Conservation (phyloP, 2,888 invertebrate species). For the Leptinotarsa tumamoca region DNA sequence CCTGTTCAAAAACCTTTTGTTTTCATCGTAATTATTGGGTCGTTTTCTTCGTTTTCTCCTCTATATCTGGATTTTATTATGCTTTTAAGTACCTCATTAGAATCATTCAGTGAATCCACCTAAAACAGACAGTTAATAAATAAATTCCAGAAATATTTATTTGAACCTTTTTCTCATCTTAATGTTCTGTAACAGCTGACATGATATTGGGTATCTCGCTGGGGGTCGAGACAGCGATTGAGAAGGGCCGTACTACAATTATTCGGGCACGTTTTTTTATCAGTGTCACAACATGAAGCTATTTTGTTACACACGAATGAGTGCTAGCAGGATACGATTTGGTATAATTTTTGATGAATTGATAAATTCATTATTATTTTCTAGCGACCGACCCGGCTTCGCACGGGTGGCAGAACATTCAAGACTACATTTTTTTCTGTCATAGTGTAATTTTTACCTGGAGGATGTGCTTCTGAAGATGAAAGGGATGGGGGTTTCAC, state of each 20-base stretch:
- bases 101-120: constrained; percentile 12
- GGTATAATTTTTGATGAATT: too few relatives aligned
- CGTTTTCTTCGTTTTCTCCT: not conserved
- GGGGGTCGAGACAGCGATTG: constrained; percentile 31
- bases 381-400: too few relatives aligned
- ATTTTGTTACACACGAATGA: too few relatives aligned
- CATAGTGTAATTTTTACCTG: too few relatives aligned
- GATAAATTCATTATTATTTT: too few relatives aligned
- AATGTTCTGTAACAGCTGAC: constrained; percentile 30
- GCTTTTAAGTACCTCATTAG: constrained; percentile 27
- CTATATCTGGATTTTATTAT: constrained; percentile 27
- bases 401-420: too few relatives aligned
- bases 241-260: constrained; percentile 29
- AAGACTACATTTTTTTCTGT: too few relatives aligned
- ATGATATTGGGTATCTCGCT: constrained; percentile 30
- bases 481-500: too few relatives aligned
- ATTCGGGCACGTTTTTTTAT: not conserved
- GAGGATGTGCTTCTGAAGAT: too few relatives aligned
- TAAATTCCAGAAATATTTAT: constrained; percentile 33
- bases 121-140: constrained; percentile 19
- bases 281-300: not conserved
- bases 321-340: too few relatives aligned
- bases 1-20: not conserved
- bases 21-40: not conserved
- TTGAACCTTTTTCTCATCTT: constrained; percentile 28